Base-by-base conservation (phyloP, 1,140 invertebrate genomes). In the Schmidtea mediterranea region DNA sequence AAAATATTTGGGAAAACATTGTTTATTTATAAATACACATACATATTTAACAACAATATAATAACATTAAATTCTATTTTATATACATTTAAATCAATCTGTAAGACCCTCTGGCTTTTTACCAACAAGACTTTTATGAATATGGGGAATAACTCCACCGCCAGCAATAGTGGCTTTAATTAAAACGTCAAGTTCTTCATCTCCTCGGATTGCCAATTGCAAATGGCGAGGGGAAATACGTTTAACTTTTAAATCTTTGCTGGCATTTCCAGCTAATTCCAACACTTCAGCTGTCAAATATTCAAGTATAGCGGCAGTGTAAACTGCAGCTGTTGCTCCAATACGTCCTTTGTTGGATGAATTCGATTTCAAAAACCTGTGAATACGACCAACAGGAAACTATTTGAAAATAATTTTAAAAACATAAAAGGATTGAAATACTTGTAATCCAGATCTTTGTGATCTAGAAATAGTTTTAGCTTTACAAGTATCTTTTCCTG, bases 91-190 rank as follows among this genome's bases (percentile, higher is more conserved):
- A 32, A 32, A 32, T 32, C n/a, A n/a, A 32, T 32, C 26, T 32
- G 26, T 10, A 6, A 6, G 26, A 32, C 5, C 10, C 10, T 32
- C 26, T 32, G 26, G 26, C 12, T 41, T 41, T 12, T 41, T 41
- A 6, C 22, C 22, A 6, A 41, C 40, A 19, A 41, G 40, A 41
- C 40, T 41, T 23, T 41, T 41, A 12, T 41, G 40, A 23, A 41
- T 41, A 12, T 41, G 40, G 10, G 40, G 40, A 41, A 41, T 41
- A 19, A 41, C 40, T 41, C 84, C 89, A 74, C 90, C 90, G 64
- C 90, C 89, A 57, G 89, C 89, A 71, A 97, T 97, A 51, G 89
- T 97, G 51, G 89, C 90, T 69, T 95, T 97, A 62, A 97, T 95
- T 50, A 97, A 73, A 62, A 83, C 90, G 72, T 97, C 89, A 65